phyloP scores from a whole-genome alignment of 64 coral and sea anemone genomes.

The Actinia tenebrosa region DNA sequence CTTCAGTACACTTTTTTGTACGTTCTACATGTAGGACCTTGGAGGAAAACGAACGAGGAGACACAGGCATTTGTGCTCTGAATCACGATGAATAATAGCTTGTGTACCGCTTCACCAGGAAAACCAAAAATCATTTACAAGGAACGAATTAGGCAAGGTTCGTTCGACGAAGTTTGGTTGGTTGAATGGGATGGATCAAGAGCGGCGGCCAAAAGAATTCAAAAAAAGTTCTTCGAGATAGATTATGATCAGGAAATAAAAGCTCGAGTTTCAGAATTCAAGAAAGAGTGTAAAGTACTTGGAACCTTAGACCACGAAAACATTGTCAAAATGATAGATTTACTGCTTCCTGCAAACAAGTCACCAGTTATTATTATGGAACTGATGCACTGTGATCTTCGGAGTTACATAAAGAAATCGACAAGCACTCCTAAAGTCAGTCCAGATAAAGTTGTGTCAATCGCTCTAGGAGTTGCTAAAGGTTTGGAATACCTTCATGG shows the following conservation, averaged over 20 bases:
- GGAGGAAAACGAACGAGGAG: too few relatives aligned
- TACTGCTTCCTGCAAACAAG: neutral
- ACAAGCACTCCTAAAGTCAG: slow-evolving; percentile 23
- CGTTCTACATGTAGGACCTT: too few relatives aligned
- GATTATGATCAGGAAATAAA: neutral
- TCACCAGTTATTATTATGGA: slow-evolving; percentile 57
- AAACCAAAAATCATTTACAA: neutral
- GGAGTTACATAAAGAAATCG: slow-evolving; percentile 15
- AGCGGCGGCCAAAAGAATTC: neutral
- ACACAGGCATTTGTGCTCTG: neutral
- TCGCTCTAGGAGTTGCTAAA: slow-evolving; percentile 54
- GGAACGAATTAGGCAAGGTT: neutral
- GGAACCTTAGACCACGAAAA: slow-evolving; percentile 33
- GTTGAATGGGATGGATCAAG: neutral
- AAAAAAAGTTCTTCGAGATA: neutral
- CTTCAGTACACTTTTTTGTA: too few relatives aligned
- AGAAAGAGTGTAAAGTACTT: slow-evolving; percentile 39
- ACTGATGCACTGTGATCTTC: slow-evolving; percentile 49
- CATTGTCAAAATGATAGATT: slow-evolving; percentile 9
- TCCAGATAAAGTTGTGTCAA: slow-evolving; percentile 37
- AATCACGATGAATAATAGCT: too few relatives aligned
- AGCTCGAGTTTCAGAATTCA: neutral
- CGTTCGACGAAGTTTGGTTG: neutral
- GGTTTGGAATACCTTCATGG: slow-evolving; percentile 53
- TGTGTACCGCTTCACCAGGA: neutral